Conservation (phyloP, 2,797 vertebrate species). For the Typhlichthys eigenmanni region DNA sequence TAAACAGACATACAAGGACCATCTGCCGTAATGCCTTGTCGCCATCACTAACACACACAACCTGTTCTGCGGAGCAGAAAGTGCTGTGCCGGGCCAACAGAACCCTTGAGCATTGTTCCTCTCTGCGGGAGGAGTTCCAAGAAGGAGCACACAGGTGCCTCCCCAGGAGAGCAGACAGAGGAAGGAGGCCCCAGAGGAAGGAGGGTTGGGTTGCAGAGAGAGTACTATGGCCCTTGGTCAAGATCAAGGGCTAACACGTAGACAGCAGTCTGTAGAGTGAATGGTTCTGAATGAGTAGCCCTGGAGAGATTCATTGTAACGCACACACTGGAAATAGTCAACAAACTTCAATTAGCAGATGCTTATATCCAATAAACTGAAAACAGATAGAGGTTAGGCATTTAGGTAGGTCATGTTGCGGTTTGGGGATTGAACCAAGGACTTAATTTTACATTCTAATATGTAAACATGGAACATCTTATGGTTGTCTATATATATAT, state of each 20-base stretch:
- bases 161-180: slow-evolving; percentile 25
- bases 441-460: neutral
- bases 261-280: no score
- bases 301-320: no score
- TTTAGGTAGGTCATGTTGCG: neutral
- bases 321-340: no score
- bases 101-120: slow-evolving; percentile 66
- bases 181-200: slow-evolving; percentile 6
- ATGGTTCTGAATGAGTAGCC: no score
- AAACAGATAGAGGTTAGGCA: neutral
- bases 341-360: no score
- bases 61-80: slow-evolving; percentile 34
- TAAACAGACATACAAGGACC: slow-evolving; percentile 57
- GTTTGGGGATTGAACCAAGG: neutral
- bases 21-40: slow-evolving; percentile 49
- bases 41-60: slow-evolving; percentile 59
- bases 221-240: no score
- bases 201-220: slow-evolving; percentile 9
- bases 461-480: neutral
- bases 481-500: neutral
- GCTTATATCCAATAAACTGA: no score
- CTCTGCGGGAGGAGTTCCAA: slow-evolving; percentile 74
- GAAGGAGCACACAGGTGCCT: slow-evolving; percentile 44
- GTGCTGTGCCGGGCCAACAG: slow-evolving; percentile 51
- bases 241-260: slow-evolving; percentile 9